Evolutionary conservation across 2,113 vertebrate species (phyloP), one percentile per base, ranked within the genome.

Genomic region (Tricholaema leucomelas): DNA sequence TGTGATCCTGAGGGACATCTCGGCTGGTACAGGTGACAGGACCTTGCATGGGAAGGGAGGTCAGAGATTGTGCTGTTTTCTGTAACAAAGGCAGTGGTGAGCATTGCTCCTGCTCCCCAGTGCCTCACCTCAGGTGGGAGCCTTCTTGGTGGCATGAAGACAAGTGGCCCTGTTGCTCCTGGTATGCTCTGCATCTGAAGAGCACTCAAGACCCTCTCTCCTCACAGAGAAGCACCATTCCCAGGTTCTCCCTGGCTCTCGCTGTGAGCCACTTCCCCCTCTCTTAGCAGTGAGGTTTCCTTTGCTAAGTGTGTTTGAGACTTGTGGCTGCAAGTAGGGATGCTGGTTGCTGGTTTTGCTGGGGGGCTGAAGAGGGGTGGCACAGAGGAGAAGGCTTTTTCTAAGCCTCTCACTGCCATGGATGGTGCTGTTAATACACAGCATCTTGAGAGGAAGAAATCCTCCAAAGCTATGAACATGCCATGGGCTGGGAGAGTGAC

Each of bases 221-320:
- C 44, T 67, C 2, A 1, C 28, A 54, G 50, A 12, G 40, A 12
- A 35, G 5, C 8, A 12, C 15, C 3, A 2, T 28, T 59, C 52
- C 63, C 36, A 48, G 15, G 17, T 42, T 14, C 35, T 55, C 20
- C 15, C 25, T 0, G 0, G 54, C 65, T 63, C 30, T 42, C 50
- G 0, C 0, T 3, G 3, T 11, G 48, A 81, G 52, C 61, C 2
- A 0, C 31, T 80, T 20, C 8, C 19, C 44, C 31, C 20, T 81
- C 48, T 36, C 63, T 30, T 31, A 61, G n/a, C 65, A 33, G 2
- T 9, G 38, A 31, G 55, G 36, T 20, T 40, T 44, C 6, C 67
- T 71, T n/a, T 63, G 6, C 33, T 14, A 3, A 20, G 2, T 56
- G 31, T 33, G 56, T 16, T 0, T 30, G 50, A 63, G 19, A 12